Percentiles rank a stretch among this genome's conserved stretches.
Evolutionary conservation across 2,797 vertebrate species (phyloP).

Genomic region (Cryptoblepharus egeriae): DNA sequence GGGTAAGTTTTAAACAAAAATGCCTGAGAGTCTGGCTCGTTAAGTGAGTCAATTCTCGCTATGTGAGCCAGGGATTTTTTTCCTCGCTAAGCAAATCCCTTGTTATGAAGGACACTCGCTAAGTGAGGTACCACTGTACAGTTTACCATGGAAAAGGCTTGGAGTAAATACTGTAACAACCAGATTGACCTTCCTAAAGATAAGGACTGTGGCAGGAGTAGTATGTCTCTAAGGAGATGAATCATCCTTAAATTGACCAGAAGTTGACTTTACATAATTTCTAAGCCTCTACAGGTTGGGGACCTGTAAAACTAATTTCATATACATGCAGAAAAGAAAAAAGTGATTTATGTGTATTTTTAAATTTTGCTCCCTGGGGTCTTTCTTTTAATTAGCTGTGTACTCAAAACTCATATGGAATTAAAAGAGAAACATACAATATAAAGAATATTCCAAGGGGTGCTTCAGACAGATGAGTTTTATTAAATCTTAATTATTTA

Average conservation of each 20-base stretch:
- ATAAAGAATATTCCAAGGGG: constrained; percentile 12
- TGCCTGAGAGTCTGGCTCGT: too few species aligned
- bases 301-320: not conserved
- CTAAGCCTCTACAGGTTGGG: not conserved
- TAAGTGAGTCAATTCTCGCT: too few species aligned
- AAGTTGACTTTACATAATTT: not conserved
- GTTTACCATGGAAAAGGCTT: too few species aligned
- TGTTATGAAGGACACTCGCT: too few species aligned
- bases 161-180: too few species aligned
- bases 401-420: constrained; percentile 2
- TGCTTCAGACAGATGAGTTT: constrained; percentile 15
- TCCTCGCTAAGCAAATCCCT: too few species aligned
- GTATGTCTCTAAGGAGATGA: not conserved
- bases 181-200: too few species aligned
- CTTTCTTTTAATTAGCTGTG: constrained; percentile 32
- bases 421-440: constrained; percentile 19
- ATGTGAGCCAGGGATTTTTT: too few species aligned
- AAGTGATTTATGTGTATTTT: constrained; percentile 5
- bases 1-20: too few species aligned
- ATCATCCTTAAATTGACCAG: not conserved
- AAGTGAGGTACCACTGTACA: too few species aligned
- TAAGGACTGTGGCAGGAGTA: not conserved
- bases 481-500: constrained; percentile 51
- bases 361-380: not conserved
- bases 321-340: too few species aligned